Base-by-base conservation (phyloP, 2,888 invertebrate species). In the Amphipoea lucens region DNA sequence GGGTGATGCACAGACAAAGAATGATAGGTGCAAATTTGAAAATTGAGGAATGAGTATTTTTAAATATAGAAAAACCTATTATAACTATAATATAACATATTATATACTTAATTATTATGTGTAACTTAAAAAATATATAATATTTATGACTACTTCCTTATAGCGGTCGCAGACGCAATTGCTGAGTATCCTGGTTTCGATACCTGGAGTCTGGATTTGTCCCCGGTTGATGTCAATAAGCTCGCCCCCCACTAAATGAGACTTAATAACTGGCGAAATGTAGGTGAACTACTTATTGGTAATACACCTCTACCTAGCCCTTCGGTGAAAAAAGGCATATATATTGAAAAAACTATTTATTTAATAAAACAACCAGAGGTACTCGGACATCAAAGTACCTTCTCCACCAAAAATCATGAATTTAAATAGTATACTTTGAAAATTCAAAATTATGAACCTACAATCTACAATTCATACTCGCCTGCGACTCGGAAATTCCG, bases 401-500 rank as follows among this genome's bases (percentile, higher is more conserved):
- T 6, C 14, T 63, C 63, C 9, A 9, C 17, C 9, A 63, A 36
- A 63, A 4, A 5, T 29, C 60, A 60, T n/a, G 1, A 29, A 29
- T 14, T 36, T 63, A 36, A 29, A 17, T 29, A 9, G 4, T 57
- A 4, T 40, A 23, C 12, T 23, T 23, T 66, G 6, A 23, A 42
- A 14, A 42, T 17, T 42, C 7, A 9, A n/a, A 23, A 42, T 42
- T 67, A n/a, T 4, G 14, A 67, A n/a, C 42, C n/a, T n/a, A 40
- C 23, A 42, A 42, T 42, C 42, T n/a, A n/a, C 7, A n/a, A 67
- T 14, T n/a, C 4, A 4, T 66, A 42, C 83, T 80, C 54, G 79
- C 86, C 71, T 82, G 57, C 45, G n/a, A 12, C 11, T n/a, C n/a
- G 69, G 45, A 42, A 82, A 42, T 0, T 48, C 45, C 4, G 82